Evolutionary conservation across 1,140 invertebrate genomes (phyloP).

Genomic region (Drosophila fuyamai): DNA sequence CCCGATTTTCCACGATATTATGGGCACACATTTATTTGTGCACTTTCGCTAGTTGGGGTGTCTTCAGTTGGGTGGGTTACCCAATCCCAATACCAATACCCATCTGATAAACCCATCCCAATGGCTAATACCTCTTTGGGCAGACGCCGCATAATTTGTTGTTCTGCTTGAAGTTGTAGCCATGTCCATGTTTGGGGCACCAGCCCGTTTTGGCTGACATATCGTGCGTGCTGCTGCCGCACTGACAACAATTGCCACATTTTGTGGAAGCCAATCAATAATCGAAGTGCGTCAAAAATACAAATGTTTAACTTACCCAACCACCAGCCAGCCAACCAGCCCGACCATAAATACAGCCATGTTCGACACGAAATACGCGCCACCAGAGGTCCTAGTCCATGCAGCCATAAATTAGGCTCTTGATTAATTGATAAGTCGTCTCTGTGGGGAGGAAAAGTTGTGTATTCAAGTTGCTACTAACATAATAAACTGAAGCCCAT

Average conservation of each 20-base stretch:
- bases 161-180: conserved; percentile 58
- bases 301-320: conserved; percentile 66
- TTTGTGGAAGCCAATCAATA: conserved; percentile 80
- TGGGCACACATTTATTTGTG: conserved; percentile 33
- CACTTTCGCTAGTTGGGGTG: conserved; percentile 59
- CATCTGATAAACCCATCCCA: conserved; percentile 2
- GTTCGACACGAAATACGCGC: conserved; percentile 22
- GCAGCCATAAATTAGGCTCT: conserved; percentile 33
- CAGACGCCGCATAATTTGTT: conserved; percentile 71
- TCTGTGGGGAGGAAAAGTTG: background rate
- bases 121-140: conserved; percentile 45
- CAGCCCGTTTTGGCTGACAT: conserved; percentile 51
- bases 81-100: conserved; percentile 50
- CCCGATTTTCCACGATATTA: conserved; percentile 32
- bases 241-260: conserved; percentile 70
- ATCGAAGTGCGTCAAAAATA: conserved; percentile 76
- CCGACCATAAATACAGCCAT: conserved; percentile 25
- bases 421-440: conserved; percentile 49
- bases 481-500: background rate
- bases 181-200: conserved; percentile 53
- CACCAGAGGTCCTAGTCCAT: conserved; percentile 27
- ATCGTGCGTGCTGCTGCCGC: conserved; percentile 59
- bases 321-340: conserved; percentile 3
- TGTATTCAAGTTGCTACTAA: background rate
- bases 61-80: conserved; percentile 50